Evolutionary conservation across 2,888 invertebrate genomes (phyloP), one percentile per base, ranked within the genome.

Genomic region (Phyllotreta striolata): DNA sequence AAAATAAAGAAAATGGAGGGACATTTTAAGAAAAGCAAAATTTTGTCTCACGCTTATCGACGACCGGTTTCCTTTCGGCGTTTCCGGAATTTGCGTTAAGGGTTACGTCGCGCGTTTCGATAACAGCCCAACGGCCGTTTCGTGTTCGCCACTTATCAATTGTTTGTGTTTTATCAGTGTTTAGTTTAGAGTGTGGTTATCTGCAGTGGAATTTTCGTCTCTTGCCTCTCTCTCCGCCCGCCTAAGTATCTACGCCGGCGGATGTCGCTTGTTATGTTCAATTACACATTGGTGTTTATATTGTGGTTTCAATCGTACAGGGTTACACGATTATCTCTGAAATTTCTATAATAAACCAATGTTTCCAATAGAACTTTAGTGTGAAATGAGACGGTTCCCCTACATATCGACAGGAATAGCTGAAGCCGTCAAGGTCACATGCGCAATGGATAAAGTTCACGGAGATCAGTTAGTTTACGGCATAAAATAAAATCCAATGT

Each of bases 61-160:
- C n/a, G 14, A 24, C 57, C 52, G 55, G 54, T 66, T 66, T 66
- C 66, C 66, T 63, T 66, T 60, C 44, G 51, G 37, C 47, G 43
- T 44, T 63, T 63, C 63, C 63, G 55, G 63, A 63, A 60, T 60
- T 61, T 63, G 52, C 51, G 52, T 59, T 56, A 12, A 62, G 52
- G 47, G 61, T 56, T 62, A 55, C 56, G 62, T 59, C 55, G 35
- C 39, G 52, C 52, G 62, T 62, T 62, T 9, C 44, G 60, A 60
- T 60, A 60, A 58, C 49, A 13, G 47, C 10, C 65, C 40, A 54
- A 60, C 52, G 60, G 38, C 44, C 52, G 43, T 60, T 60, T 60
- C 34, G 44, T 44, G 34, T 52, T 60, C 37, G 60, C 38, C 38
- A 7, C 60, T 60, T 60, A 60, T 60, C 60, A 52, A 37, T 52